These are phyloP conservation scores for Drosophila ohnishii DNA, from an alignment of 1,140 invertebrate species.

Conservation along the genomic window DNA sequence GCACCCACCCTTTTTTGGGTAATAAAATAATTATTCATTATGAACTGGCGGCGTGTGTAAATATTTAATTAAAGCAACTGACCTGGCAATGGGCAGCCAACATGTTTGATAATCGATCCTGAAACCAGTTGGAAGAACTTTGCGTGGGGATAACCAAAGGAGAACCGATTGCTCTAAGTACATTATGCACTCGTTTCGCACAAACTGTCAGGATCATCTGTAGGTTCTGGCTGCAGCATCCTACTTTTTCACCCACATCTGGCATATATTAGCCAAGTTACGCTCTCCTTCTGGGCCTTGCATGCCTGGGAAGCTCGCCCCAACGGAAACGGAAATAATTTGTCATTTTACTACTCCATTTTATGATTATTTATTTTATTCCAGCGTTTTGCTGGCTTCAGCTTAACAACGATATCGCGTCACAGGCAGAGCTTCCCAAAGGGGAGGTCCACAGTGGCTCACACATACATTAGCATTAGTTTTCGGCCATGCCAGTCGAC, in stretches of 20 bases:
- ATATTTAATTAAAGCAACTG: slow-evolving; percentile 47
- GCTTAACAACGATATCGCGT: slow-evolving; percentile 15
- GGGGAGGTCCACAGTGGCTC: slow-evolving; percentile 14
- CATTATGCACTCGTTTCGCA: slow-evolving; percentile 30
- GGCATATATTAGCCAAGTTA: slow-evolving; percentile 35
- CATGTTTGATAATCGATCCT: slow-evolving; percentile 41
- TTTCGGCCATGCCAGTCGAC: slow-evolving; percentile 49
- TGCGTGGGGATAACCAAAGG: neutral
- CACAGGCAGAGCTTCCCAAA: neutral
- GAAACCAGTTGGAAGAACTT: too few relatives aligned
- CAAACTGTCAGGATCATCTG: slow-evolving; percentile 12
- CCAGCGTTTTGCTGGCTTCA: slow-evolving; percentile 31
- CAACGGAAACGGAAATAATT: slow-evolving; percentile 69
- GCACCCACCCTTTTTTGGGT: neutral
- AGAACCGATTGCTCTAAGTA: slow-evolving; percentile 19
- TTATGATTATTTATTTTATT: slow-evolving; percentile 65
- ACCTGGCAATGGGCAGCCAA: slow-evolving; percentile 32
- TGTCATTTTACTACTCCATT: slow-evolving; percentile 68
- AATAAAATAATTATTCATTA: slow-evolving; percentile 63
- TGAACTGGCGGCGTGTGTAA: slow-evolving; percentile 45
- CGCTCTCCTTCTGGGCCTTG: neutral
- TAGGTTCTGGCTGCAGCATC: neutral
- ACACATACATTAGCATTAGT: slow-evolving; percentile 59
- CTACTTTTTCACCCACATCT: neutral
- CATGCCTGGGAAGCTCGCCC: slow-evolving; percentile 25